These are phyloP conservation scores for Onthophagus taurus DNA, from an alignment of 1,140 invertebrate species.

Conservation along the genomic window DNA sequence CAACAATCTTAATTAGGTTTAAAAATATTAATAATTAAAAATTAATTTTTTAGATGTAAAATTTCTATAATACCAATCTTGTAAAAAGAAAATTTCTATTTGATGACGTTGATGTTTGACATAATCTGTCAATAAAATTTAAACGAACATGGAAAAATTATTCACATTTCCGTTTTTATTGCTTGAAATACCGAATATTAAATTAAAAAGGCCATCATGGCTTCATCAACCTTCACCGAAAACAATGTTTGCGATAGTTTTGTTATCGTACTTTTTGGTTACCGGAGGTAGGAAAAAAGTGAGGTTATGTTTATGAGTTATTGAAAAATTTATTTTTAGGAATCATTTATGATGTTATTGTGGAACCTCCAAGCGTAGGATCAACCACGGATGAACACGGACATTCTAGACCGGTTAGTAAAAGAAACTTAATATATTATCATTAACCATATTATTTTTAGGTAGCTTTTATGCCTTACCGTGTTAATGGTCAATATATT, in stretches of 20 bases:
- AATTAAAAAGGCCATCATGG: slow-evolving; percentile 87
- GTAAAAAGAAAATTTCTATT: too few relatives aligned
- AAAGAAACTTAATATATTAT: neutral
- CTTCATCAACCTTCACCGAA: slow-evolving; percentile 86
- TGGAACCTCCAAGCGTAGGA: slow-evolving; percentile 95
- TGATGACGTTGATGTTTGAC: too few relatives aligned
- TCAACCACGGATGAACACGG: slow-evolving; percentile 96
- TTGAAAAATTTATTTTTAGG: slow-evolving; percentile 49
- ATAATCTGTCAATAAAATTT: slow-evolving; percentile 7
- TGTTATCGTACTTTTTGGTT: slow-evolving; percentile 94
- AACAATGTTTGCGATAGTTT: slow-evolving; percentile 81
- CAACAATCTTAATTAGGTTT: too few relatives aligned
- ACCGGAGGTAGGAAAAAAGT: slow-evolving; percentile 73
- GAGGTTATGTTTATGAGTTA: slow-evolving; percentile 8
- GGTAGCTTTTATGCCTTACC: slow-evolving; percentile 97
- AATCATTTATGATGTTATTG: slow-evolving; percentile 97
- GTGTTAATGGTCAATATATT: slow-evolving; percentile 98
- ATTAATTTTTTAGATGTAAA: too few relatives aligned
- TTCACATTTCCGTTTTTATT: slow-evolving; percentile 64
- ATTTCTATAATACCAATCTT: too few relatives aligned
- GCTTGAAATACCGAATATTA: slow-evolving; percentile 85
- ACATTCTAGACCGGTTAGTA: slow-evolving; percentile 77
- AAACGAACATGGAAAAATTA: slow-evolving; percentile 30
- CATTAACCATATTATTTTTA: slow-evolving; percentile 32
- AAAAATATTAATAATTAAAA: too few relatives aligned